Base-by-base conservation (phyloP, 2,888 invertebrate genomes). In the Drosophila formosana region DNA sequence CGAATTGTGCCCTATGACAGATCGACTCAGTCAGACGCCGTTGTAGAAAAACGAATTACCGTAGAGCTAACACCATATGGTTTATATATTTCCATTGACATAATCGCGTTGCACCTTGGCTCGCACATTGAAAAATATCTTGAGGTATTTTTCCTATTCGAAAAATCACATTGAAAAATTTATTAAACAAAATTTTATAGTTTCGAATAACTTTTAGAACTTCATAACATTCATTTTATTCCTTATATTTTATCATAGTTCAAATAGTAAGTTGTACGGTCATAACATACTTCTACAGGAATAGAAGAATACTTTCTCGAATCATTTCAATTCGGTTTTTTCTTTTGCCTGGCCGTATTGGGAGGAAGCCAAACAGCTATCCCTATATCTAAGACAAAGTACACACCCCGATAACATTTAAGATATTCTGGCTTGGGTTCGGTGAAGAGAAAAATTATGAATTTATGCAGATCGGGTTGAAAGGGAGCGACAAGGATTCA, bases 401-500 rank as follows among this genome's bases (percentile, higher is more conserved):
- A 45, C 23, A 53, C 52, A 72, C 4, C 52, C 64, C 49, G 51
- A 13, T 6, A 37, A 6, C 4, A 8, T 28, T 32, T 55, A 49
- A 70, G 63, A 71, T 70, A 39, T 68, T 68, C 58, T 32, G 68
- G 23, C 52, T 28, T 55, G 69, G 50, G 57, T 28, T 55, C 18
- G 56, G 56, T 26, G 64, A 61, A 26, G 70, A 85, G 88, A 85
- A 85, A 88, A 81, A 86, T 89, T 84, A 84, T 82, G 82, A 89
- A 84, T 90, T 86, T 90, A 91, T 90, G 89, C 90, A 90, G 83
- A 89, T 88, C 76, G 74, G 69, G 69, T 68, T 79, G 66, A 73
- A 88, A 83, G 83, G 87, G 76, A 80, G 84, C 82, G 91, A 91
- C 91, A 90, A 80, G 85, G 91, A 91, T 91, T 90, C 90, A 91